Evolutionary conservation across 2,113 vertebrate genomes (phyloP), one percentile per base, ranked within the genome.

Genomic region (Herpetotheres cachinnans): DNA sequence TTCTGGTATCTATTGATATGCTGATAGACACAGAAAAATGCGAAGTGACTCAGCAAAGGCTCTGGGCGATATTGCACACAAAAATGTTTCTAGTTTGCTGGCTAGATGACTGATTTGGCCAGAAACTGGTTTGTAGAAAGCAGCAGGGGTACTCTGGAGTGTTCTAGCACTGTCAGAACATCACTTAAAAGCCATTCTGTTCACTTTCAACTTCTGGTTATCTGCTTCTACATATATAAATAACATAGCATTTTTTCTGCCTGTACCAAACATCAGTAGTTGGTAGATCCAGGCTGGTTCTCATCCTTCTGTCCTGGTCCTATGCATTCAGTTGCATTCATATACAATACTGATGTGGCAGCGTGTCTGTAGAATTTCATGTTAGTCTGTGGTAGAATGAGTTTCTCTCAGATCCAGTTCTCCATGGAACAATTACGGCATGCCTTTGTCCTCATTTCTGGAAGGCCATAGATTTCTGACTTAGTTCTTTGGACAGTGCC

Each of bases 41-140:
- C 30, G 25, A 67, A 72, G 38, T 94, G 92, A 93, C 79, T 96
- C 80, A 86, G 80, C 76, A 97, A 93, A 90, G 77, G 27, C 67
- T 81, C 58, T 59, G n/a, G 52, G 50, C 2, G 9, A 30, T 78
- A 59, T 4, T 78, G 38, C n/a, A 40, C 26, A 30, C 34, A 81
- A 58, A 65, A 91, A 55, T 78, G 36, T 73, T 93, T 61, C 73
- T 61, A 20, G 24, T 58, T 16, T 86, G 29, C 50, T 71, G 32
- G 55, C 26, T 70, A 42, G 46, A 16, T 82, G 62, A 55, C 32
- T 65, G 71, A 72, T 80, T 70, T 62, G 14, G 22, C 42, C 62
- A 93, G 71, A 77, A 87, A 61, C 0, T 2, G 29, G 32, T 86
- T 54, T 82, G 38, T 42, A 63, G 58, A 49, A 17, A 74, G 38